A percentile compares a stretch with the other conserved stretches of the same genome.
Conservation (phyloP, 2,797 vertebrate species). For the Vespertilio murinus region DNA sequence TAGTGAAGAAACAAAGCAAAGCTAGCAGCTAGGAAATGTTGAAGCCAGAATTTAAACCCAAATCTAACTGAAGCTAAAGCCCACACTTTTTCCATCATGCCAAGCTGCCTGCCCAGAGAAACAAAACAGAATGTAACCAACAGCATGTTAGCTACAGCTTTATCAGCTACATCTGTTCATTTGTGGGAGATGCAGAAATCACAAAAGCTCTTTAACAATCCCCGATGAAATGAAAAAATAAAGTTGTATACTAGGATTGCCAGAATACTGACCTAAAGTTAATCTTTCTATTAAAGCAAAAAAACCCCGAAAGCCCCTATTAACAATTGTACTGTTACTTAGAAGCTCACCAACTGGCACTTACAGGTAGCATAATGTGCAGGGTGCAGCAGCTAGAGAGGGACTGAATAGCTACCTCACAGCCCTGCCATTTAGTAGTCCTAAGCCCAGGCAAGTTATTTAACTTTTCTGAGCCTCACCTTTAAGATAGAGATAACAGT, state of each 20-base stretch:
- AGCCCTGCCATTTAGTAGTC: not conserved
- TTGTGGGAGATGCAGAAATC: conserved; percentile 23
- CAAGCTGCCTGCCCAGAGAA: not conserved
- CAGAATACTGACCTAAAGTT: conserved; percentile 31
- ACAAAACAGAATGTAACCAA: not conserved
- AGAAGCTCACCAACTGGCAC: not conserved
- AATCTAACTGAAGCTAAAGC: not conserved
- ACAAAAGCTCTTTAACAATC: conserved; percentile 19
- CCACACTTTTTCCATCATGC: not conserved
- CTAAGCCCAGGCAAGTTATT: not conserved
- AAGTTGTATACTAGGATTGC: not conserved
- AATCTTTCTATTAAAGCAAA: not conserved
- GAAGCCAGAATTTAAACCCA: not conserved
- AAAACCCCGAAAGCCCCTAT: not conserved
- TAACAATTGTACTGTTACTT: not conserved
- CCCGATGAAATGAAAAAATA: conserved; percentile 23
- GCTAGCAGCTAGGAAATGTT: not conserved
- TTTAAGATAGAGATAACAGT: not conserved
- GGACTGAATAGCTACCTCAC: not conserved
- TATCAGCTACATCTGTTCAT: conserved; percentile 42
- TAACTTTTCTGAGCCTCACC: not conserved
- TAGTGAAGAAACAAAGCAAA: conserved; percentile 48
- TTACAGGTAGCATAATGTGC: not conserved
- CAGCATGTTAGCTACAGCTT: conserved; percentile 11
- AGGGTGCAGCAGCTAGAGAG: not conserved